Conservation (phyloP, 2,113 vertebrate genomes). For the Oxyruncus cristatus region DNA sequence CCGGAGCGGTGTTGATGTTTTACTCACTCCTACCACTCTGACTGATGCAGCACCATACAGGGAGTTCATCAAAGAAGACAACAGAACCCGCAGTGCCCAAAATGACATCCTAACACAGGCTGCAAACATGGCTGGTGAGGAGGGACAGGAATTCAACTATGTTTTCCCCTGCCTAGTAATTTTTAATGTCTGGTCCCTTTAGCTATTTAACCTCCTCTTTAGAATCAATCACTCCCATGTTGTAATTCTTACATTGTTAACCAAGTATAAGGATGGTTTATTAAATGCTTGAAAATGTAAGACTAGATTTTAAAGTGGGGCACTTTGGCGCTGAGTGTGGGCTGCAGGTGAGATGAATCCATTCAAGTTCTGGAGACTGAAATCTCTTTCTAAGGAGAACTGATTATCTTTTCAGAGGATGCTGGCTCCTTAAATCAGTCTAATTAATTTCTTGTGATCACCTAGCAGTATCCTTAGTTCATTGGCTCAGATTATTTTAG, state of each 20-base stretch:
- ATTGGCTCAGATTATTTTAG: neutral
- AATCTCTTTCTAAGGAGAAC: neutral
- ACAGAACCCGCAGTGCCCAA: slow-evolving; percentile 88
- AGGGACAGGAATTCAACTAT: neutral
- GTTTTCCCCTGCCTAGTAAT: neutral
- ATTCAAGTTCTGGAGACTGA: neutral
- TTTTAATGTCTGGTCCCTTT: neutral
- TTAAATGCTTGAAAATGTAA: neutral
- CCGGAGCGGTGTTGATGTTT: slow-evolving; percentile 82
- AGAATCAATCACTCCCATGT: neutral
- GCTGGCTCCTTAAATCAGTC: neutral
- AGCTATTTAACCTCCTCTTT: neutral
- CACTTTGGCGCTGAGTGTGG: neutral
- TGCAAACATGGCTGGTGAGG: slow-evolving; percentile 91
- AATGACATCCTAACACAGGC: slow-evolving; percentile 93
- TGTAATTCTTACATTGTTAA: neutral
- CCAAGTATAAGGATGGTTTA: neutral
- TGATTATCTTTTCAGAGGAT: neutral
- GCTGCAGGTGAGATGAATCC: neutral
- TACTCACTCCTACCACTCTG: slow-evolving; percentile 93
- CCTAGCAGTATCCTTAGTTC: neutral
- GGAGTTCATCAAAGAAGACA: slow-evolving; percentile 91
- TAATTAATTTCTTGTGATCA: neutral
- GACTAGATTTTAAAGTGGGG: neutral
- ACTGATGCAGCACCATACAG: slow-evolving; percentile 75